Conservation (phyloP, 2,888 invertebrate species). For the Microctonus aethiopoides region DNA sequence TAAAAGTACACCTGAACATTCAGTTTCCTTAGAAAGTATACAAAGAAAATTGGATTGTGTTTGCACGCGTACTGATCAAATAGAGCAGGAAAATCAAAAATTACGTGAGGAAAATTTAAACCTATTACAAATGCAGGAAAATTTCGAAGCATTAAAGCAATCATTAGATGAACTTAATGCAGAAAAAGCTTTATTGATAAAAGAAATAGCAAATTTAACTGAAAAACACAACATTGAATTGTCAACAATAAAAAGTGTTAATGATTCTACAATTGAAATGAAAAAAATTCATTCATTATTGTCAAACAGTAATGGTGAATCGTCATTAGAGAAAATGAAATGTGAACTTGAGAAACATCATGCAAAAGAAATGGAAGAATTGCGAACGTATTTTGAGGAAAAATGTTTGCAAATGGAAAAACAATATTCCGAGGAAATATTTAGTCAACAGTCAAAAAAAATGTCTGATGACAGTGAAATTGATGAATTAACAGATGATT, state of each 20-base stretch:
- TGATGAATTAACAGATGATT: constrained; percentile 67
- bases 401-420: constrained; percentile 84
- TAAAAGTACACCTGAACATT: constrained; percentile 43
- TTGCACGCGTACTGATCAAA: constrained; percentile 39
- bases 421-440: constrained; percentile 79
- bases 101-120: constrained; percentile 44
- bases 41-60: constrained; percentile 47
- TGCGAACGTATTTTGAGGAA: constrained; percentile 82
- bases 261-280: constrained; percentile 63
- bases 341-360: constrained; percentile 75
- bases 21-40: constrained; percentile 48
- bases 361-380: constrained; percentile 81
- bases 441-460: constrained; percentile 75
- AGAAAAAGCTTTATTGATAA: constrained; percentile 49
- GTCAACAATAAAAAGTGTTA: constrained; percentile 41
- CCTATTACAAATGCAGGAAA: constrained; percentile 41
- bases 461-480: constrained; percentile 67
- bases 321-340: constrained; percentile 69
- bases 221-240: constrained; percentile 50
- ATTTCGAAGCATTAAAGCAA: constrained; percentile 41
- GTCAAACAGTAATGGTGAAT: constrained; percentile 72
- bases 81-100: constrained; percentile 46
- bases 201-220: constrained; percentile 46
- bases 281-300: constrained; percentile 70
- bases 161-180: constrained; percentile 45